A percentile compares a stretch with the other conserved stretches of the same genome.
Evolutionary conservation across 1,140 invertebrate species (phyloP).

Genomic region (Psilanteris sp.): DNA sequence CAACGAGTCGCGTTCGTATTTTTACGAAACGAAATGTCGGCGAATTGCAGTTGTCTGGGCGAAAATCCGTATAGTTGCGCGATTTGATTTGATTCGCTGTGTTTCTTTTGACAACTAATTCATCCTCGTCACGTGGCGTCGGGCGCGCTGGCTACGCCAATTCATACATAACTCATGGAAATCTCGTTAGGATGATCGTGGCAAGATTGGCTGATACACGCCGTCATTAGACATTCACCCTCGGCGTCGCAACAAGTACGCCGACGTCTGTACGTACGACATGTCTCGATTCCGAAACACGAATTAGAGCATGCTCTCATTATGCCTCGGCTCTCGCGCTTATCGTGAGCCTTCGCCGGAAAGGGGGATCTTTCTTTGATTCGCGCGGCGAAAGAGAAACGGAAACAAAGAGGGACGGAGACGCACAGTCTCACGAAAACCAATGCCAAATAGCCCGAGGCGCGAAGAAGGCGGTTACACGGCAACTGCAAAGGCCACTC

Average conservation of each 20-base stretch:
- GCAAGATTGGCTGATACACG: slow-evolving; percentile 59
- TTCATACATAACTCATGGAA: slow-evolving; percentile 57
- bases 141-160: not conserved
- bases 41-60: too few relatives aligned
- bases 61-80: too few relatives aligned
- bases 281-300: slow-evolving; percentile 50
- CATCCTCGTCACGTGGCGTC: slow-evolving; percentile 34
- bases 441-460: slow-evolving; percentile 62
- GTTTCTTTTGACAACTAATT: slow-evolving; percentile 52
- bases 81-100: too few relatives aligned
- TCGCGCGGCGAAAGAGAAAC: not conserved
- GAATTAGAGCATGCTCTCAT: slow-evolving; percentile 38
- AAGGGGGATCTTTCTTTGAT: slow-evolving; percentile 6
- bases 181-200: slow-evolving; percentile 62
- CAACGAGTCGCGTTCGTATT: too few relatives aligned
- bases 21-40: too few relatives aligned
- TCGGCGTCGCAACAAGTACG: slow-evolving; percentile 58
- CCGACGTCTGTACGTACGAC: slow-evolving; percentile 38
- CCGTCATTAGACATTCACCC: slow-evolving; percentile 65
- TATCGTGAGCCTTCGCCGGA: slow-evolving; percentile 41
- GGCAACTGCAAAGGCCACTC: slow-evolving; percentile 29
- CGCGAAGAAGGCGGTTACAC: slow-evolving; percentile 57
- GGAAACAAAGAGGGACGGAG: slow-evolving; percentile 9
- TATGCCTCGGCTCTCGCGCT: slow-evolving; percentile 46
- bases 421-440: slow-evolving; percentile 50